These are phyloP conservation scores for Nasonia oneida DNA, from an alignment of 2,888 invertebrate genomes.

Conservation along the genomic window DNA sequence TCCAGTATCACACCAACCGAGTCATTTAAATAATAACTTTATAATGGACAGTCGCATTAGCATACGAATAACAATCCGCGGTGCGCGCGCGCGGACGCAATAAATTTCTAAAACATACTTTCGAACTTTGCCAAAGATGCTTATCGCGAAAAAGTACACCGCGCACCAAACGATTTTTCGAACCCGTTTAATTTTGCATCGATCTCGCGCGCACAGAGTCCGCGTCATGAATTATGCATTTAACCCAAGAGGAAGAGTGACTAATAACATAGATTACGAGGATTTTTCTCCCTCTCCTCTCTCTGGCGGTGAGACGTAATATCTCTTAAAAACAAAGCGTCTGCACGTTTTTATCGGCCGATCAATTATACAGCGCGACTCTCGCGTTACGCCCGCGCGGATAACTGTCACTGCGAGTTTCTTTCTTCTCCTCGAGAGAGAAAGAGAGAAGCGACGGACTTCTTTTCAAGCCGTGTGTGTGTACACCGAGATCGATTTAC, in stretches of 20 bases:
- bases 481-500: conserved; percentile 50
- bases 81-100: not conserved
- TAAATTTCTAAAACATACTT: not conserved
- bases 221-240: conserved; percentile 17
- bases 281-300: not conserved
- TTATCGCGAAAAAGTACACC: not conserved
- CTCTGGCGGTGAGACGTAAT: not conserved
- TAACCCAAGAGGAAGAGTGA: not conserved
- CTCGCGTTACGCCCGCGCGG: conserved; percentile 62
- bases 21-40: conserved; percentile 26
- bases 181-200: not conserved
- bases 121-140: not conserved
- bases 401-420: conserved; percentile 64
- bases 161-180: not conserved
- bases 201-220: not conserved
- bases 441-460: not conserved
- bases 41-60: not conserved
- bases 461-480: not conserved
- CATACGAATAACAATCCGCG: not conserved
- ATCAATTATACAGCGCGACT: conserved; percentile 66
- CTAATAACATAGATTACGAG: conserved; percentile 32
- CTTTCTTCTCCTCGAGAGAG: conserved; percentile 28
- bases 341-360: conserved; percentile 48
- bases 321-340: conserved; percentile 27
- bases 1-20: not conserved